Conservation (phyloP, 2,113 vertebrate species). For the Sialia sialis region DNA sequence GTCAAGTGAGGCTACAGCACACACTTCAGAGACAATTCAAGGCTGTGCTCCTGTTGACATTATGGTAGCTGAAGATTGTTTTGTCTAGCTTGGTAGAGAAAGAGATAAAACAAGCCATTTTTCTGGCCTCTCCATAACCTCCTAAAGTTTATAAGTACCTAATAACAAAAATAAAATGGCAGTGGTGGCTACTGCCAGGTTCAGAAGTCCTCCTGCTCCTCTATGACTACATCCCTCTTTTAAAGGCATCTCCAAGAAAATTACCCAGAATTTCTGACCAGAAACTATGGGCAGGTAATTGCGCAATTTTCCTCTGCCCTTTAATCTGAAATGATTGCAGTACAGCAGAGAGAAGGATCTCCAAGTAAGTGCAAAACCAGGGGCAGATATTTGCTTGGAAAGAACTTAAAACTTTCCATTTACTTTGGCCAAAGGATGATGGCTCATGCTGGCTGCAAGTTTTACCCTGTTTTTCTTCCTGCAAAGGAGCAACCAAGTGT, state of each 20-base stretch:
- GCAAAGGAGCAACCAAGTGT: neutral
- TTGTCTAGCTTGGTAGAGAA: neutral
- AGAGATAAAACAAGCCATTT: neutral
- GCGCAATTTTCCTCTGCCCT: neutral
- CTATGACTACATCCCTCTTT: neutral
- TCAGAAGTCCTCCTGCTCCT: neutral
- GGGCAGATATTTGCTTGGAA: accelerated
- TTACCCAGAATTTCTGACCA: neutral
- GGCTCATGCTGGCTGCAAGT: neutral
- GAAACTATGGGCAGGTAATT: neutral
- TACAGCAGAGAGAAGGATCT: neutral
- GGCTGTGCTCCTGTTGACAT: neutral
- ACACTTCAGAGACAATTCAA: neutral
- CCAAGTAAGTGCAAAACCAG: neutral
- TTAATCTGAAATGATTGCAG: neutral
- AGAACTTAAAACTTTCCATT: neutral
- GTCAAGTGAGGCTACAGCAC: neutral
- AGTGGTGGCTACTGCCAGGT: neutral
- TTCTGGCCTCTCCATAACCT: neutral
- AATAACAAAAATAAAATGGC: neutral
- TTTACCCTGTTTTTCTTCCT: neutral
- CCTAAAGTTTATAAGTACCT: neutral
- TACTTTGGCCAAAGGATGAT: neutral
- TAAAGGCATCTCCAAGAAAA: neutral
- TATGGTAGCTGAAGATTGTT: neutral